Conservation (phyloP, 92 coral and sea anemone genomes). For the Actinostola sp. region DNA sequence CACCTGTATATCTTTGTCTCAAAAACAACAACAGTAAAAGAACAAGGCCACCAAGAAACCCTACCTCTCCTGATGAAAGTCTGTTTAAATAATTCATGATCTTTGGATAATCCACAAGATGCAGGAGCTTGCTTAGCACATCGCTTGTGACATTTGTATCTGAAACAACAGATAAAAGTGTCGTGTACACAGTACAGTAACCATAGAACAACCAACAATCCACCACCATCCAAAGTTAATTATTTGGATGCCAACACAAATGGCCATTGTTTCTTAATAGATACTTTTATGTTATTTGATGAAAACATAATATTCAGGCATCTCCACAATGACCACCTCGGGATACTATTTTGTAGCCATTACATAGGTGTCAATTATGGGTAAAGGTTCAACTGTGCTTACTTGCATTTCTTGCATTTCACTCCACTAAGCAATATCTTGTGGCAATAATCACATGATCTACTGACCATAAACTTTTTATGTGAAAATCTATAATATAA, state of each 20-base stretch:
- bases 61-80: slow-evolving; percentile 83
- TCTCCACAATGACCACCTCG: too few species aligned
- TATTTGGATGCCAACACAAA: too few species aligned
- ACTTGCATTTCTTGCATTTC: slow-evolving; percentile 97
- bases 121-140: slow-evolving; percentile 85
- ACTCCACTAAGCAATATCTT: slow-evolving; percentile 90
- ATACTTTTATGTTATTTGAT: too few species aligned
- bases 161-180: slow-evolving; percentile 20
- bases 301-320: too few species aligned
- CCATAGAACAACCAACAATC: slow-evolving; percentile 3
- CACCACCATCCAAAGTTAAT: too few species aligned
- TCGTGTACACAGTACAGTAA: background rate
- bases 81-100: slow-evolving; percentile 66
- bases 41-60: background rate
- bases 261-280: too few species aligned
- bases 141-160: slow-evolving; percentile 90
- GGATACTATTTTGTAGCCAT: slow-evolving; percentile 10
- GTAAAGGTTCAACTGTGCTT: slow-evolving; percentile 22
- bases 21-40: too few species aligned
- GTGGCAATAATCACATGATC: slow-evolving; percentile 82
- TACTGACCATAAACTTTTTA: slow-evolving; percentile 86
- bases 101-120: slow-evolving; percentile 80
- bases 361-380: background rate
- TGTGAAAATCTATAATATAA: slow-evolving; percentile 73
- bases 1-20: too few species aligned